Base-by-base conservation (phyloP, 2,888 invertebrate genomes). In the Odontocerum albicorne region DNA sequence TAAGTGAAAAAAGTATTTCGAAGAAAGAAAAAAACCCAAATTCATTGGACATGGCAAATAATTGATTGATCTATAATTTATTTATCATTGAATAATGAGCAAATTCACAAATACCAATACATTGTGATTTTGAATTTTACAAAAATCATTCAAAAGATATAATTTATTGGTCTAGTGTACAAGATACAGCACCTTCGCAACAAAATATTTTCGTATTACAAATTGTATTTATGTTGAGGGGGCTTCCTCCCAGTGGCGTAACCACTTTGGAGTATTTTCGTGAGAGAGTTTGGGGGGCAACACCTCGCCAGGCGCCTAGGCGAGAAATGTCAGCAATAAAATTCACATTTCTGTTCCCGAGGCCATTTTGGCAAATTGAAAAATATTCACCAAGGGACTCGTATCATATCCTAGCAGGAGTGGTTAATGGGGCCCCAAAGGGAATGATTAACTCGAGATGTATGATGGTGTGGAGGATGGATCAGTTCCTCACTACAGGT, bases 351-450 rank as follows among this genome's bases (percentile, higher is more conserved):
- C 57, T 59, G 59, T 59, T 59, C 59, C 59, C 59, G 56, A 55
- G 69, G 68, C 71, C 71, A 71, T 77, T 74, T 64, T 61, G 63
- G 65, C 67, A 76, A 76, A 77, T 76, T 76, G 75, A 75, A 76
- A 77, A 75, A 74, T 72, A 72, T 70, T 71, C 59, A 38, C 56
- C 55, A 32, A 16, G 55, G 56, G 55, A 70, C 72, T 70, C 70
- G 69, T 64, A 68, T 71, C 72, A 71, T 73, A 74, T 74, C 72
- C 67, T 68, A 67, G 72, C 70, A 72, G 74, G 74, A 75, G 74
- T 71, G 70, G 65, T 70, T 67, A 66, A 70, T 33, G 38, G 20
- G 40, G 42, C 52, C 42, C 46, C 47, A 20, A 32, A 36, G 52
- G 33, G 50, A 40, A 39, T 47, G 35, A 31, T 46, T 47, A 46